Percentiles rank a stretch among this genome's conserved stretches.
Conservation (phyloP, 2,888 invertebrate genomes). For the Cheilosia scutellata region DNA sequence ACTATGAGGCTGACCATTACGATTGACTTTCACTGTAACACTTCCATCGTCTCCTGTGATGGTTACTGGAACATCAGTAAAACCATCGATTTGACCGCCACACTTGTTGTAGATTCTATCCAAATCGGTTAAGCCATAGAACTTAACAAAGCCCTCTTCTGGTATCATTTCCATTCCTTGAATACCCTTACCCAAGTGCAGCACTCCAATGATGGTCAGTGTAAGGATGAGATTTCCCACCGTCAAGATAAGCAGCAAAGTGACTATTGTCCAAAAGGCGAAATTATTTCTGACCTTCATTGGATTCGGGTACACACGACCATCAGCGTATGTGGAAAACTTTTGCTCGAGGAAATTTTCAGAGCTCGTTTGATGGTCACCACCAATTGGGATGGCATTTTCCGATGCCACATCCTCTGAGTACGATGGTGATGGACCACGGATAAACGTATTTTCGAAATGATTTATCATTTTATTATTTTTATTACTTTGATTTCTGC, state of each 20-base stretch:
- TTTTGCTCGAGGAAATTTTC: constrained; percentile 80
- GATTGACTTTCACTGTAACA: constrained; percentile 84
- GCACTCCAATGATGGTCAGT: constrained; percentile 91
- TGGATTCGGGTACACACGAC: constrained; percentile 75
- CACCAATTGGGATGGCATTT: constrained; percentile 80
- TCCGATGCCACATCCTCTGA: constrained; percentile 82
- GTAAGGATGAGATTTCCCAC: constrained; percentile 92
- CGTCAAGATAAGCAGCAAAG: constrained; percentile 89
- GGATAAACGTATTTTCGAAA: constrained; percentile 82
- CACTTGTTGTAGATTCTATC: constrained; percentile 90
- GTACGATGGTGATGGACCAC: constrained; percentile 82
- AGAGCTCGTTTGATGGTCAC: constrained; percentile 76
- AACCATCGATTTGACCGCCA: constrained; percentile 88
- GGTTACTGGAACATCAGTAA: constrained; percentile 85
- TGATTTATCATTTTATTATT: constrained; percentile 78
- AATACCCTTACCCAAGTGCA: constrained; percentile 92
- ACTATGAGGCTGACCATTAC: constrained; percentile 83
- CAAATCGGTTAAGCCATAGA: constrained; percentile 91
- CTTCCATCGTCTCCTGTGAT: constrained; percentile 81
- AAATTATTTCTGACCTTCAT: constrained; percentile 85
- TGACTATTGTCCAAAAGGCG: constrained; percentile 92
- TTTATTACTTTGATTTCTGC: background rate
- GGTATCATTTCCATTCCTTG: constrained; percentile 93
- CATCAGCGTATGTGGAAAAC: constrained; percentile 77
- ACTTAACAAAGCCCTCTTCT: constrained; percentile 90